phyloP scores from a whole-genome alignment of 2,888 invertebrate species.

The Pristionchus exspectatus region DNA sequence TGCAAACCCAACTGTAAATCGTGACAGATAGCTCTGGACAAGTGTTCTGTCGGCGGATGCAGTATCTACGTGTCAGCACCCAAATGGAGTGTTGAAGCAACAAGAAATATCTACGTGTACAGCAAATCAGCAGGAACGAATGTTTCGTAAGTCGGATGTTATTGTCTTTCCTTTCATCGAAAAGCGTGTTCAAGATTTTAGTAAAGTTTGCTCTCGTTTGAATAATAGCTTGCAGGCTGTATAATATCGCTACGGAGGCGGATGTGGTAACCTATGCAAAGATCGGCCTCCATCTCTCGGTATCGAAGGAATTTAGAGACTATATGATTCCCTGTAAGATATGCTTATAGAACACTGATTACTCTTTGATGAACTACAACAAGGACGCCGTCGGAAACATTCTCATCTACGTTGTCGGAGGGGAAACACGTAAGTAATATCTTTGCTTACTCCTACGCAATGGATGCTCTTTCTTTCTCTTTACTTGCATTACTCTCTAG shows the following conservation, averaged over 20 bases:
- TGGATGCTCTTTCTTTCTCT: background rate
- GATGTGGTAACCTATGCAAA: background rate
- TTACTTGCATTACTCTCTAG: no score
- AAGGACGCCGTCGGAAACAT: background rate
- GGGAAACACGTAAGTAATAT: background rate
- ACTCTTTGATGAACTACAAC: background rate
- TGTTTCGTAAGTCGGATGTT: background rate
- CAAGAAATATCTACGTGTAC: background rate
- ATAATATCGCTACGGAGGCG: background rate
- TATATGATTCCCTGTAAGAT: no score
- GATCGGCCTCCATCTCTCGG: background rate
- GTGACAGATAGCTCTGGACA: background rate
- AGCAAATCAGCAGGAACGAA: background rate
- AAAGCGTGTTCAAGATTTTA: background rate
- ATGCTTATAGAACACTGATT: background rate
- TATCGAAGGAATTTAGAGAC: background rate
- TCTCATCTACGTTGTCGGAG: background rate
- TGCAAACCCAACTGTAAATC: background rate
- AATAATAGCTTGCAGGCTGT: background rate
- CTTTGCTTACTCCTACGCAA: background rate
- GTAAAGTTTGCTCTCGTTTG: no score
- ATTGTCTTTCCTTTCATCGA: background rate
- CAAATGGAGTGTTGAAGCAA: background rate
- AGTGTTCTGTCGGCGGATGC: background rate
- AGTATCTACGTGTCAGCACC: background rate